Conservation (phyloP, 1,140 invertebrate species). For the Chironomus striatipennis region DNA sequence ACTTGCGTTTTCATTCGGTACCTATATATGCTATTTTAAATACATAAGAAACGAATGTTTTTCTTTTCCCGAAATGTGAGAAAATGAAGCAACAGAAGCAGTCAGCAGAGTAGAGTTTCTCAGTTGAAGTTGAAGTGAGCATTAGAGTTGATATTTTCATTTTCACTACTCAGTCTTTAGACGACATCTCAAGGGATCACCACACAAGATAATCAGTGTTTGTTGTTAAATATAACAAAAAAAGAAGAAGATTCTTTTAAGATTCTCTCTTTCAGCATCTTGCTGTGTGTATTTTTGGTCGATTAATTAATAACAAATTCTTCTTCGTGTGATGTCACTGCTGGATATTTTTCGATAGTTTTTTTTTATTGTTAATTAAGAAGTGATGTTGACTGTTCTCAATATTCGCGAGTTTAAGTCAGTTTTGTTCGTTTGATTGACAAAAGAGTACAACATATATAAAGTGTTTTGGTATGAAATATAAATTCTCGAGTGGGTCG, state of each 20-base stretch:
- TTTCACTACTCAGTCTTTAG: neutral
- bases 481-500: neutral
- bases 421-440: too few species aligned
- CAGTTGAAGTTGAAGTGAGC: neutral
- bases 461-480: neutral
- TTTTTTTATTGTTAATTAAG: too few species aligned
- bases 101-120: neutral
- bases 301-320: neutral
- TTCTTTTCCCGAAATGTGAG: neutral
- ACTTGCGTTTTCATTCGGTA: conserved; percentile 16
- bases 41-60: neutral
- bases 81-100: neutral
- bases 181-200: neutral
- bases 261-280: neutral
- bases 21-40: neutral
- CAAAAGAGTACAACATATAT: too few species aligned
- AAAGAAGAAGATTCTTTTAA: neutral
- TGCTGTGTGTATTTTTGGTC: neutral
- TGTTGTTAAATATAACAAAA: too few species aligned
- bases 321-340: too few species aligned
- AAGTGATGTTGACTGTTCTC: too few species aligned
- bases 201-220: neutral
- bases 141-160: neutral
- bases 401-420: too few species aligned
- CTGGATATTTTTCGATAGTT: too few species aligned